Evolutionary conservation across 2,888 invertebrate genomes (phyloP).

Genomic region (Kryphioiulus occultus): DNA sequence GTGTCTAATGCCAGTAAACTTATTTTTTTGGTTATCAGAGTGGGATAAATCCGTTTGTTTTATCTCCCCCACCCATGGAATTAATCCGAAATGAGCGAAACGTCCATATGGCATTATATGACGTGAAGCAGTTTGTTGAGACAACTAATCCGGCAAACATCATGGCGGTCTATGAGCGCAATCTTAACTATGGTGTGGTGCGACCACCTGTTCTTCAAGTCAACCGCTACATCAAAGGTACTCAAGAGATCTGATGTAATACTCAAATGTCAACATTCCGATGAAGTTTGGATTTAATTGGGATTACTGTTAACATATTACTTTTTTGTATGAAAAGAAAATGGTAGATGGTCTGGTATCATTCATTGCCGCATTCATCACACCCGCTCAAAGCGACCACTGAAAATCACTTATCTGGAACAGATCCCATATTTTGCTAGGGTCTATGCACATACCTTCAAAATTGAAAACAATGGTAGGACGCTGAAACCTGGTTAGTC

Average conservation of each 20-base stretch:
- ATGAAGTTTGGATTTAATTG: background rate
- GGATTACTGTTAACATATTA: background rate
- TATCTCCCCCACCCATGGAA: slow-evolving; percentile 71
- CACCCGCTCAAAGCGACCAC: slow-evolving; percentile 67
- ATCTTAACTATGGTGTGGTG: slow-evolving; percentile 57
- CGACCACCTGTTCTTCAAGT: slow-evolving; percentile 73
- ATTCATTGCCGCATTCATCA: slow-evolving; percentile 86
- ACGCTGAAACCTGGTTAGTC: slow-evolving; percentile 49
- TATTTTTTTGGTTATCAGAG: slow-evolving; percentile 57
- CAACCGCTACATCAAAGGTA: slow-evolving; percentile 67
- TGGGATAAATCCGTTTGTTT: slow-evolving; percentile 68
- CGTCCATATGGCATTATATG: slow-evolving; percentile 77
- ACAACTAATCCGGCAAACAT: slow-evolving; percentile 70
- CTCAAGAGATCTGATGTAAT: background rate
- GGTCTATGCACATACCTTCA: slow-evolving; percentile 87
- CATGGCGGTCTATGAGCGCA: slow-evolving; percentile 70
- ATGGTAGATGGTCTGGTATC: slow-evolving; percentile 26
- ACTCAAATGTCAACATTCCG: background rate
- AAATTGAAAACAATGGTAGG: slow-evolving; percentile 63
- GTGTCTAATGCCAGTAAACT: background rate
- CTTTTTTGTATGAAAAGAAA: slow-evolving; percentile 42
- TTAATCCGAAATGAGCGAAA: slow-evolving; percentile 72
- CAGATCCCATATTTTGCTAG: slow-evolving; percentile 71
- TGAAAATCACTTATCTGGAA: slow-evolving; percentile 85
- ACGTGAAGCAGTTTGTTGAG: slow-evolving; percentile 66